These are phyloP conservation scores for Oryzias curvinotus DNA, from an alignment of 2,113 vertebrate genomes.

Conservation along the genomic window DNA sequence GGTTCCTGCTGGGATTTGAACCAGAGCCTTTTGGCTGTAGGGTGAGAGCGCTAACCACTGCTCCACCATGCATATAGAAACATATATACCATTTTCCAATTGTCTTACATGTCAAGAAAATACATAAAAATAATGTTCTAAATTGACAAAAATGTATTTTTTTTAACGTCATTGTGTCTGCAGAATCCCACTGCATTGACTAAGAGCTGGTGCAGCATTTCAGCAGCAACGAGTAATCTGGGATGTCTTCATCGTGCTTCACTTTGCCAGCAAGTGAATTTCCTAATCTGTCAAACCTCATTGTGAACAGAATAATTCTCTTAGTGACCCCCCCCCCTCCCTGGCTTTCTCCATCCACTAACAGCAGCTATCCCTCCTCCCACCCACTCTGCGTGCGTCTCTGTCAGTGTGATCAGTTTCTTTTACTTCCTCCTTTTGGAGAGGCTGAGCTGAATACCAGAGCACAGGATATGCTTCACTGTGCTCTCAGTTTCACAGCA, in stretches of 20 bases:
- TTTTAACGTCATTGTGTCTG: conserved; percentile 20
- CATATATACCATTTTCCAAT: too few species aligned
- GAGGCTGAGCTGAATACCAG: conserved; percentile 70
- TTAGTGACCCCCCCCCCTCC: conserved; percentile 8
- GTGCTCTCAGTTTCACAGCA: conserved; percentile 73
- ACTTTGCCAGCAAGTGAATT: conserved; percentile 1
- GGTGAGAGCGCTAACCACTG: too few species aligned
- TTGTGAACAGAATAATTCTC: conserved; percentile 4
- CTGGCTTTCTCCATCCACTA: conserved; percentile 32
- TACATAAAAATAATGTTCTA: not conserved
- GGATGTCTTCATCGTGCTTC: not conserved
- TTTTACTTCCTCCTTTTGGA: conserved; percentile 85
- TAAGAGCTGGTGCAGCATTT: conserved; percentile 1
- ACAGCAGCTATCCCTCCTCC: conserved; percentile 19
- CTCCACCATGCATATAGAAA: too few species aligned
- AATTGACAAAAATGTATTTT: not conserved
- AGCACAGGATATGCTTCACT: conserved; percentile 78
- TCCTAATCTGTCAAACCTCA: conserved; percentile 36
- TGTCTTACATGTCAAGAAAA: not conserved
- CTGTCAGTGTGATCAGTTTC: conserved; percentile 81
- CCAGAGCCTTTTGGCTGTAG: too few species aligned
- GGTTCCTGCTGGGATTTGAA: too few species aligned
- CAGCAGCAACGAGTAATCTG: not conserved
- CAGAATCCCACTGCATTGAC: not conserved
- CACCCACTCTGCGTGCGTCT: conserved; percentile 33